These are phyloP conservation scores for Marasmarcha lunaedactyla DNA, from an alignment of 2,888 invertebrate genomes.

Conservation along the genomic window DNA sequence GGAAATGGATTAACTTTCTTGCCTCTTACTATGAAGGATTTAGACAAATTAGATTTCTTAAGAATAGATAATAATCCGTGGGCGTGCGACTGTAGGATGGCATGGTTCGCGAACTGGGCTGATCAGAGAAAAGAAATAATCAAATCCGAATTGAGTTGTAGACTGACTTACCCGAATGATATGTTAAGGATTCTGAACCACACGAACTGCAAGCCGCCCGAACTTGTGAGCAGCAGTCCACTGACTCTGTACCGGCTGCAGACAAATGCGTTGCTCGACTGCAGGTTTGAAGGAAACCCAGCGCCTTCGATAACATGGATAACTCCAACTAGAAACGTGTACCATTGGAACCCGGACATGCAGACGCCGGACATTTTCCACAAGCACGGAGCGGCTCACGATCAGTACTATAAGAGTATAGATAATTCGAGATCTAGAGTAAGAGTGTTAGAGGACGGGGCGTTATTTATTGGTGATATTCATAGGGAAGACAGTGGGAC, in stretches of 20 bases:
- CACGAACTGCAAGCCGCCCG: slow-evolving; percentile 77
- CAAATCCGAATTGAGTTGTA: slow-evolving; percentile 75
- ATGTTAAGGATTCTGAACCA: slow-evolving; percentile 78
- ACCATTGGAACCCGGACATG: slow-evolving; percentile 84
- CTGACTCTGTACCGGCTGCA: slow-evolving; percentile 74
- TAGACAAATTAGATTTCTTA: slow-evolving; percentile 73
- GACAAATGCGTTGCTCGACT: slow-evolving; percentile 79
- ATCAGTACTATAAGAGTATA: slow-evolving; percentile 53
- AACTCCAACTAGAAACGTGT: slow-evolving; percentile 78
- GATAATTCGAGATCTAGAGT: slow-evolving; percentile 69
- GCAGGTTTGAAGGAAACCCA: slow-evolving; percentile 82
- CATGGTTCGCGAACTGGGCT: slow-evolving; percentile 75
- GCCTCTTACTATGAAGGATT: slow-evolving; percentile 75
- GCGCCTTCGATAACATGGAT: slow-evolving; percentile 88
- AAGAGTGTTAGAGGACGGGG: slow-evolving; percentile 80
- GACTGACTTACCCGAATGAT: slow-evolving; percentile 75
- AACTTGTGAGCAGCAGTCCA: slow-evolving; percentile 71
- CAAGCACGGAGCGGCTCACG: slow-evolving; percentile 75
- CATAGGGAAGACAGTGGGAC: slow-evolving; percentile 85
- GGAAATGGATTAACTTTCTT: slow-evolving; percentile 78
- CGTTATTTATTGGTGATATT: slow-evolving; percentile 77
- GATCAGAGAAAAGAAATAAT: slow-evolving; percentile 53
- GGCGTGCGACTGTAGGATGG: slow-evolving; percentile 89
- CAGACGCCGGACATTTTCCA: slow-evolving; percentile 74
- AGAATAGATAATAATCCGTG: slow-evolving; percentile 82